Conservation (phyloP, 1,140 invertebrate species). For the Leptinotarsa undecemlineata region DNA sequence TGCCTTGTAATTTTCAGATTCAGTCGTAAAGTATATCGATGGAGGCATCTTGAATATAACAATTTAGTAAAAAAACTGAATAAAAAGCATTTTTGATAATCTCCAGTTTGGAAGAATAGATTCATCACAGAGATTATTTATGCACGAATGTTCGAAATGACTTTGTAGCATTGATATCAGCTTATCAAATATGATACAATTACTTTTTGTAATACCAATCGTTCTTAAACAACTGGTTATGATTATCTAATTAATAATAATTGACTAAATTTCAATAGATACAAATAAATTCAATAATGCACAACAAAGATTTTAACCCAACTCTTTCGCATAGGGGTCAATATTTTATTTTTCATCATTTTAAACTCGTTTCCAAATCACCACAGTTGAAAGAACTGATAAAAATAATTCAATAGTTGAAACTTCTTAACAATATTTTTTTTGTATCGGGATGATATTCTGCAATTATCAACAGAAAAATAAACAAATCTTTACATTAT, state of each 20-base stretch:
- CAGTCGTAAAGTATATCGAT: neutral
- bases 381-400: too few relatives aligned
- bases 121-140: neutral
- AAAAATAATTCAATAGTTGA: too few relatives aligned
- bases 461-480: too few relatives aligned
- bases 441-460: too few relatives aligned
- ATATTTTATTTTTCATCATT: neutral
- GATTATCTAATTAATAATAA: neutral
- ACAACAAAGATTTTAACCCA: neutral
- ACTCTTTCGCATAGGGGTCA: neutral
- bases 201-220: too few relatives aligned
- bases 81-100: neutral
- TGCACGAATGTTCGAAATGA: too few relatives aligned
- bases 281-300: neutral
- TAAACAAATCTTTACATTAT: too few relatives aligned
- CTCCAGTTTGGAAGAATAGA: neutral
- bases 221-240: too few relatives aligned
- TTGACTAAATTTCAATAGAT: neutral
- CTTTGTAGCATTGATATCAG: too few relatives aligned
- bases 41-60: neutral
- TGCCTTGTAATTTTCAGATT: constrained; percentile 1
- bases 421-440: too few relatives aligned
- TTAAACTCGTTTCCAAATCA: too few relatives aligned
- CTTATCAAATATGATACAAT: too few relatives aligned
- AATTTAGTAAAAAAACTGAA: neutral